Evolutionary conservation across 2,113 vertebrate species (phyloP), one percentile per base, ranked within the genome.

Genomic region (Carlito syrichta): DNA sequence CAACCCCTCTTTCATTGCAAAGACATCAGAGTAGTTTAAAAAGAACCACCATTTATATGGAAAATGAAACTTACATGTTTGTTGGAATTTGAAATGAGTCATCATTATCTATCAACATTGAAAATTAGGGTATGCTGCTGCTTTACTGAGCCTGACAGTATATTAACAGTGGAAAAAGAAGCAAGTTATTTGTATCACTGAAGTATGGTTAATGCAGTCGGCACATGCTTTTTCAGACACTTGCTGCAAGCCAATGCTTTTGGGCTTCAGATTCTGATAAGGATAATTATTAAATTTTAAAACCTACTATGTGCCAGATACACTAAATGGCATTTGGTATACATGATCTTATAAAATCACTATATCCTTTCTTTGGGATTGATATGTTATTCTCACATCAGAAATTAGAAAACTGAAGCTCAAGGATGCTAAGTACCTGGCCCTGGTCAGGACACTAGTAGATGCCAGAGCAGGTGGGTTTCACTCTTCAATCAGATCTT

Each of bases 1-100:
- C 78, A 50, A 38, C 45, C 81, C 85, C 92, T 96, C 48, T 94
- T 94, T 92, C 58, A 35, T 86, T 94, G 40, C 32, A 92, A 50
- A 86, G 45, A 92, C 89, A 83, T 90, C 89, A 66, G 74, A 94
- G 50, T 19, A 10, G 60, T 48, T 94, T 86, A 77, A 69, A 79
- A 87, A 19, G 35, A 78, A 54, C 48, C 32, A 20, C 25, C 1
- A 2, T 8, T 79, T 27, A 14, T 32, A 1, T 52, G 81, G 48
- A 63, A 89, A 79, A 91, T 2, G 22, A 85, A 73, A 52, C 48
- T 52, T 82, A 5, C 4, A 0, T 43, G 83, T 68, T 52, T 62
- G 45, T 22, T 81, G 84, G 58, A 40, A 19, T 58, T 79, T 45
- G 45, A 73, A 85, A 68, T 30, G 32, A 88, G 45, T 85, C 92